Percentiles rank a stretch among this genome's conserved stretches.
These are phyloP conservation scores for Periparus ater DNA, from an alignment of 2,797 vertebrate species.

Conservation along the genomic window DNA sequence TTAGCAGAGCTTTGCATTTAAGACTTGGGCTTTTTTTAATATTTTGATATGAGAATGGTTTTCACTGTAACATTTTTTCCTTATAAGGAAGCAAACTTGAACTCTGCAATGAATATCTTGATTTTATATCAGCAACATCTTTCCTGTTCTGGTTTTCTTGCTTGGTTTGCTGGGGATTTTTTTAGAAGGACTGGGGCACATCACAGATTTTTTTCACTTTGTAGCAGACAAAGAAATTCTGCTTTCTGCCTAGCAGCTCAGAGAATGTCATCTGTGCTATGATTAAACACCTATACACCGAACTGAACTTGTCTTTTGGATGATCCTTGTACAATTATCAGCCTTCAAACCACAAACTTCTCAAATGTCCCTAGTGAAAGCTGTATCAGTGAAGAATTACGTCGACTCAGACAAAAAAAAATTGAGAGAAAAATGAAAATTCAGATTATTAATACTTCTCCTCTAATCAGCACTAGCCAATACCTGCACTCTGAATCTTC, in stretches of 20 bases:
- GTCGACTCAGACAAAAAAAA: not conserved
- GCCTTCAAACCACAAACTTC: not conserved
- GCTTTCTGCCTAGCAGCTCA: not conserved
- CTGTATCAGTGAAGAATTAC: not conserved
- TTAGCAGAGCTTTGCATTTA: not conserved
- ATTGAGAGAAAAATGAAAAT: not conserved
- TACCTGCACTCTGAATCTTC: not conserved
- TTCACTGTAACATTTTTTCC: not conserved
- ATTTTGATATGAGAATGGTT: not conserved
- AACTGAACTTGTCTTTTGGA: not conserved
- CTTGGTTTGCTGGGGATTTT: not conserved
- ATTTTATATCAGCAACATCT: not conserved
- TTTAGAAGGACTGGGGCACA: not conserved
- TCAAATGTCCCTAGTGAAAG: not conserved
- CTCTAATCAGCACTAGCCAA: not conserved
- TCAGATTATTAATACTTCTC: not conserved
- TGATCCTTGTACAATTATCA: not conserved
- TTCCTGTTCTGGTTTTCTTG: not conserved
- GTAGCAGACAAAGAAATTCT: not conserved
- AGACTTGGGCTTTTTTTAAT: not conserved
- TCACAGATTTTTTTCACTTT: not conserved
- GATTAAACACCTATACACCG: not conserved
- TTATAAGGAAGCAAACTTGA: not conserved
- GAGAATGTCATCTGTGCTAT: not conserved
- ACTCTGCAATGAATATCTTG: not conserved